These are phyloP conservation scores for Rhynchotus rufescens DNA, from an alignment of 2,797 vertebrate species.

Conservation along the genomic window DNA sequence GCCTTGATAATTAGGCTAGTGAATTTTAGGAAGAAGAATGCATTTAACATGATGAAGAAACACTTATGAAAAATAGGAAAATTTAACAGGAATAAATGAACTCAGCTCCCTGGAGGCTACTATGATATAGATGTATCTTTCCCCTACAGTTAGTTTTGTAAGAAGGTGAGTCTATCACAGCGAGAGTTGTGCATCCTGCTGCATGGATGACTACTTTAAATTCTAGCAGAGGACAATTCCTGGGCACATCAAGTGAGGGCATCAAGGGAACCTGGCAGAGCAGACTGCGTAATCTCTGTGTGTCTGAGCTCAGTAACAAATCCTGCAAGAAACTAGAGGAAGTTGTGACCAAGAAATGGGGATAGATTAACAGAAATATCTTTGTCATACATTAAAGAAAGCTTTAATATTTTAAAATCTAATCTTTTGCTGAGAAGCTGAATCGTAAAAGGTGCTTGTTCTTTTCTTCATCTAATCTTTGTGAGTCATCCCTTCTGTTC, in stretches of 20 bases:
- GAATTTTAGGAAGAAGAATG: background rate
- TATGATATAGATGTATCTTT: background rate
- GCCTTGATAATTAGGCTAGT: background rate
- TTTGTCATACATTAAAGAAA: conserved; percentile 8
- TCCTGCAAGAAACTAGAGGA: background rate
- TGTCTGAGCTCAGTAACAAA: background rate
- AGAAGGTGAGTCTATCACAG: background rate
- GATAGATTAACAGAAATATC: background rate
- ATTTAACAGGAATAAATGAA: background rate
- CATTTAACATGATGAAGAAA: background rate
- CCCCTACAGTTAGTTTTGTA: background rate
- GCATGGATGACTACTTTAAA: background rate
- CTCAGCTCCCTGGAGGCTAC: background rate
- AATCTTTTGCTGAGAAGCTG: conserved; percentile 15
- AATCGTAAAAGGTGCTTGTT: background rate
- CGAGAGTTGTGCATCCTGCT: background rate
- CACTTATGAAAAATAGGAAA: background rate
- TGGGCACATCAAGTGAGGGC: background rate
- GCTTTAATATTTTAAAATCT: conserved; percentile 43
- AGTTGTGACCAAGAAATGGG: background rate
- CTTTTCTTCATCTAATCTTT: conserved; percentile 26
- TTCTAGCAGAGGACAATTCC: background rate
- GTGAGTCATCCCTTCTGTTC: conserved; percentile 33
- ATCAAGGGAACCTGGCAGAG: background rate
- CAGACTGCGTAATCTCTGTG: background rate